phyloP scores from a whole-genome alignment of 1,140 invertebrate genomes.

The Drosophila pachea region DNA sequence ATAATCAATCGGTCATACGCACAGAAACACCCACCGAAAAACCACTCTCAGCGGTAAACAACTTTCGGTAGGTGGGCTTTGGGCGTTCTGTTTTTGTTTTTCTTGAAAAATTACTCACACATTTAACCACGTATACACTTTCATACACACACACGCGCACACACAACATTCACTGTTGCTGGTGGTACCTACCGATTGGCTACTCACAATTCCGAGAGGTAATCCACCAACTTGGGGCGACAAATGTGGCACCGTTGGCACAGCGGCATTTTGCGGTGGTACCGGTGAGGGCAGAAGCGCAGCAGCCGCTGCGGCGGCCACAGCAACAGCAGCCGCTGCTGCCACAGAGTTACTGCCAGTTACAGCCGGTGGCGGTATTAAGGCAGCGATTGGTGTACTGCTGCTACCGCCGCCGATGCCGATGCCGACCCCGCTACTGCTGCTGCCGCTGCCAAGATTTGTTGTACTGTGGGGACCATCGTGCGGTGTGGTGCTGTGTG shows the following conservation, averaged over 20 bases:
- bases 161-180: constrained; percentile 45
- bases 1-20: constrained; percentile 10
- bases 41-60: constrained; percentile 24
- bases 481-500: constrained; percentile 88
- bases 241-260: constrained; percentile 71
- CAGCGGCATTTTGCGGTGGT: constrained; percentile 53
- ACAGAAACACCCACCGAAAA: constrained; percentile 25
- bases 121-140: constrained; percentile 34
- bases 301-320: constrained; percentile 61
- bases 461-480: constrained; percentile 83
- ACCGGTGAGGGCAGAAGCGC: constrained; percentile 60
- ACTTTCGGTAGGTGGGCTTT: constrained; percentile 24
- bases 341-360: constrained; percentile 77
- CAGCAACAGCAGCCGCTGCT: constrained; percentile 61
- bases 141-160: constrained; percentile 55
- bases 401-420: constrained; percentile 77
- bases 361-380: constrained; percentile 80
- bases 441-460: constrained; percentile 70
- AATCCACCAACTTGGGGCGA: constrained; percentile 76
- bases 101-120: constrained; percentile 5
- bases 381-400: constrained; percentile 45
- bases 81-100: not conserved
- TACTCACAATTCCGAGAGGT: constrained; percentile 79
- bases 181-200: constrained; percentile 79
- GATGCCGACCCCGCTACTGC: constrained; percentile 79